Evolutionary conservation across 2,888 invertebrate species (phyloP).

Genomic region (Muschampia plurimacula): DNA sequence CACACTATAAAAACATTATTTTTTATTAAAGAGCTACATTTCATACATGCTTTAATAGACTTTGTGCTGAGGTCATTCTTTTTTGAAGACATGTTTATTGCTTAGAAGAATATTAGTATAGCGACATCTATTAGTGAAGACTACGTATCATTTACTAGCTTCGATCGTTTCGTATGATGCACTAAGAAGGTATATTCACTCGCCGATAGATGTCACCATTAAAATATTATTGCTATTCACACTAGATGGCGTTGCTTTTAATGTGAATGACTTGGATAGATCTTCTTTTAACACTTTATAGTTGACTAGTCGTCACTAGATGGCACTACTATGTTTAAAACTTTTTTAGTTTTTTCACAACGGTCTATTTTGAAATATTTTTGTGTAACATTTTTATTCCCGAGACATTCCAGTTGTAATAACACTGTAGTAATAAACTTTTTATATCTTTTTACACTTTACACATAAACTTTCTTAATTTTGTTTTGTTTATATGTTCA

Average conservation of each 20-base stretch:
- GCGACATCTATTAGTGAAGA: not conserved
- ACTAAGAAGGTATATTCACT: too few relatives aligned
- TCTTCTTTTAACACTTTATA: too few relatives aligned
- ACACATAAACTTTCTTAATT: not conserved
- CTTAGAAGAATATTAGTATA: not conserved
- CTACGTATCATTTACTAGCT: not conserved
- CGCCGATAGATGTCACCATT: not conserved
- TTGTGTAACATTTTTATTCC: too few relatives aligned
- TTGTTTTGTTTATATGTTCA: not conserved
- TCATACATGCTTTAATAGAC: not conserved
- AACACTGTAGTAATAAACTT: too few relatives aligned
- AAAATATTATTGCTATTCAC: not conserved
- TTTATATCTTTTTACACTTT: not conserved
- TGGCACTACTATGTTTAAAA: too few relatives aligned
- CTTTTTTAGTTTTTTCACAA: too few relatives aligned
- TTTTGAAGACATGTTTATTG: slow-evolving; percentile 1
- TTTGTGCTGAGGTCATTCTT: not conserved
- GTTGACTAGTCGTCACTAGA: too few relatives aligned
- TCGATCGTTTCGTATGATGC: not conserved
- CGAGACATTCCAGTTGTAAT: too few relatives aligned
- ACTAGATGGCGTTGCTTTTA: not conserved
- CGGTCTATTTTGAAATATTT: too few relatives aligned
- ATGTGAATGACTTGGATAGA: too few relatives aligned
- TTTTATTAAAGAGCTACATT: not conserved
- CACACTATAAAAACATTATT: not conserved